phyloP scores from a whole-genome alignment of 2,888 invertebrate species.

The Diarsia dahlii region DNA sequence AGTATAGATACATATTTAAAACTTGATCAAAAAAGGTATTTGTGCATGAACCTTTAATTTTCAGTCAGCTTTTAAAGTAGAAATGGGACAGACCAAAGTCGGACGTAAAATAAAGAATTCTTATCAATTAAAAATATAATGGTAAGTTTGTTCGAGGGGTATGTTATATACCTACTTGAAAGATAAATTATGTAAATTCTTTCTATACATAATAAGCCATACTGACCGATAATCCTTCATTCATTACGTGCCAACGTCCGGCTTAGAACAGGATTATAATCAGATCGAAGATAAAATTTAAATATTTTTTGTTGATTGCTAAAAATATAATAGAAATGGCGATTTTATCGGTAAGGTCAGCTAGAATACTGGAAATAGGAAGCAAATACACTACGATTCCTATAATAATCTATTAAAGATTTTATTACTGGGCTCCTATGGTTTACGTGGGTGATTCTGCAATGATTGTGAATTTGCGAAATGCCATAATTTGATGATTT shows the following conservation, averaged over 20 bases:
- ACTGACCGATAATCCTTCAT: conserved; percentile 34
- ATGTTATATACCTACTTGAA: not conserved
- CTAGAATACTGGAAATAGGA: not conserved
- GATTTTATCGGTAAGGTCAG: not conserved
- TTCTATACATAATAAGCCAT: not conserved
- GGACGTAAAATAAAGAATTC: not conserved
- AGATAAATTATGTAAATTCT: conserved; percentile 29
- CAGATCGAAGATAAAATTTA: conserved; percentile 24
- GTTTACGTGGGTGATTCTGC: too few relatives aligned
- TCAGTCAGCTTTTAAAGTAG: not conserved
- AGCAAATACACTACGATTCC: not conserved
- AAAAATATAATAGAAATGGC: conserved; percentile 30
- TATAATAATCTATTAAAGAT: too few relatives aligned
- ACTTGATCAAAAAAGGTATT: not conserved
- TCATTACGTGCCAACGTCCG: conserved; percentile 35
- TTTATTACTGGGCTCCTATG: too few relatives aligned
- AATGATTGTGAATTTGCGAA: too few relatives aligned
- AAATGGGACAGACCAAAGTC: not conserved
- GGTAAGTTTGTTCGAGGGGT: not conserved
- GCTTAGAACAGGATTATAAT: conserved; percentile 38
- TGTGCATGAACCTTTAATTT: not conserved
- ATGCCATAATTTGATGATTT: too few relatives aligned
- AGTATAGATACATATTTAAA: not conserved
- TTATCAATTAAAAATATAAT: conserved; percentile 17
- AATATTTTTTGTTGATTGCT: not conserved